These are phyloP conservation scores for pig (Sus scrofa) DNA, from an alignment of 2,113 vertebrate species.

Conservation along the genomic window DNA sequence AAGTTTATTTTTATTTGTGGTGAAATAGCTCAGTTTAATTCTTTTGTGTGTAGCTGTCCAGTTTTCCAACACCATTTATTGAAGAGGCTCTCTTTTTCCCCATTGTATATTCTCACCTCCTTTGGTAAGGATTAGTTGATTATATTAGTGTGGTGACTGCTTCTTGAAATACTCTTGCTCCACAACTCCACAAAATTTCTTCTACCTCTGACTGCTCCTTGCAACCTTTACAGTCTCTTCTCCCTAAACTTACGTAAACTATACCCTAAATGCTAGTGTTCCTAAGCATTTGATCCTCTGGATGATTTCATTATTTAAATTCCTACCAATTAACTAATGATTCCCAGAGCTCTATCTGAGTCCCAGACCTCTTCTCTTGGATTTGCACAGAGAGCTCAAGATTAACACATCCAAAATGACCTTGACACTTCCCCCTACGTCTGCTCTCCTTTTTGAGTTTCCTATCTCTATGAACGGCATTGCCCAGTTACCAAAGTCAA, in stretches of 20 bases:
- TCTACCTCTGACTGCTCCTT: not conserved
- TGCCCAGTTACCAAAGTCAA: not conserved
- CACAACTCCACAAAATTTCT: not conserved
- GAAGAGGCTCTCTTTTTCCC: not conserved
- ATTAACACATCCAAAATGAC: not conserved
- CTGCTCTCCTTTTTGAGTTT: not conserved
- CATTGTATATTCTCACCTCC: not conserved
- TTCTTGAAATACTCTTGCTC: conserved; percentile 1
- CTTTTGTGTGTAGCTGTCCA: not conserved
- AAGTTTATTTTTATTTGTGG: not conserved
- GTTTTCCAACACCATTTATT: not conserved
- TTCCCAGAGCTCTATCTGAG: not conserved
- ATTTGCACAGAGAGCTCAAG: not conserved
- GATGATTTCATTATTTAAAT: not conserved
- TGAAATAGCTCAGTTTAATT: not conserved
- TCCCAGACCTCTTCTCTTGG: not conserved
- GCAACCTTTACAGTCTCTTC: not conserved
- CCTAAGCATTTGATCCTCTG: not conserved
- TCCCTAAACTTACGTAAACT: not conserved
- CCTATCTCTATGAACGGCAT: not conserved
- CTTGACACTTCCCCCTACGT: not conserved
- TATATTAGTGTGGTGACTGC: not conserved
- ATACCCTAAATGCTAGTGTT: not conserved
- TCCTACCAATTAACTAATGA: not conserved
- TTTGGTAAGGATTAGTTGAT: not conserved